These are phyloP conservation scores for Planiliza haematocheilus DNA, from an alignment of 2,113 vertebrate genomes.

Conservation along the genomic window DNA sequence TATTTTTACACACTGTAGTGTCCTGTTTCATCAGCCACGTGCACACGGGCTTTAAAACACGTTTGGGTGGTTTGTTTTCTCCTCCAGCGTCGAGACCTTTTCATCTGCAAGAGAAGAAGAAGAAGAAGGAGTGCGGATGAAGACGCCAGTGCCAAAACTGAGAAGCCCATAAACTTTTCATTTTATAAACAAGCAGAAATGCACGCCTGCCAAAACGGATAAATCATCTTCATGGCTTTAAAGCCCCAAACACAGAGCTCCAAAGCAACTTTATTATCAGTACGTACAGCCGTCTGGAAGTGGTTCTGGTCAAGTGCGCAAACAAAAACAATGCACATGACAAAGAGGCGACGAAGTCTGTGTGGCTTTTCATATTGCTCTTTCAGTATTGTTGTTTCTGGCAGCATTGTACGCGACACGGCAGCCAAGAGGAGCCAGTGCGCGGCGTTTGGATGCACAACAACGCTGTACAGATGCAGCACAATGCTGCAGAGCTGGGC, in stretches of 20 bases:
- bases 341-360: constrained; percentile 18
- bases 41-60: not conserved
- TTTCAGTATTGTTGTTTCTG: constrained; percentile 29
- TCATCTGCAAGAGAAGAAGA: constrained; percentile 17
- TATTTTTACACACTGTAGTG: not conserved
- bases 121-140: constrained; percentile 43
- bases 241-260: constrained; percentile 50
- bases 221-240: constrained; percentile 61
- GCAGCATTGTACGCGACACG: not conserved
- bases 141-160: constrained; percentile 52
- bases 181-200: constrained; percentile 65
- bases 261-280: constrained; percentile 48
- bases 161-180: constrained; percentile 57
- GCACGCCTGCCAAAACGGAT: constrained; percentile 62
- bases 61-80: constrained; percentile 32
- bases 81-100: constrained; percentile 23
- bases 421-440: constrained; percentile 19
- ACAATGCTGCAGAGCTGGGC: too few species aligned
- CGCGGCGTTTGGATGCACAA: not conserved
- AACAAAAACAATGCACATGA: constrained; percentile 29
- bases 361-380: constrained; percentile 16
- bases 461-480: not conserved
- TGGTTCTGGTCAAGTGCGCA: constrained; percentile 38
- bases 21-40: not conserved
- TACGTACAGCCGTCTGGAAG: constrained; percentile 21